A percentile compares a stretch with the other conserved stretches of the same genome.
phyloP scores from a whole-genome alignment of 2,113 vertebrate species.

The Scartelaos histophorus region DNA sequence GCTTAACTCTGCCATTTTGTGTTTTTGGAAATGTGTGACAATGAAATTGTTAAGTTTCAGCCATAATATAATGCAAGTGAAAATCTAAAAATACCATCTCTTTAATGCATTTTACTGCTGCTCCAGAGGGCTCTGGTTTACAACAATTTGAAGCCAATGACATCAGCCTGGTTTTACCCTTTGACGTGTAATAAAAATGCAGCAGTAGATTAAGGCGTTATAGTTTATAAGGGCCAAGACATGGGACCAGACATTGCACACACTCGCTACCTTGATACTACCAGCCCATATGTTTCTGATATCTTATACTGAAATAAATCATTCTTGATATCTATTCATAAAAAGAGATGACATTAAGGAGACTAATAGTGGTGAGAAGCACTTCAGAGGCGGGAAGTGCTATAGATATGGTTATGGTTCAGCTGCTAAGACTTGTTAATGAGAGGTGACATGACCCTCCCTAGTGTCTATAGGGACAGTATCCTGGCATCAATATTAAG shows the following conservation, averaged over 20 bases:
- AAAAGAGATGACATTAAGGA: background rate
- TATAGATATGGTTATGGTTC: background rate
- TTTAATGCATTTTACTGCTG: slow-evolving; percentile 7
- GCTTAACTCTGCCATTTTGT: slow-evolving; percentile 12
- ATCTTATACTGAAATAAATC: background rate
- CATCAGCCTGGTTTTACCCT: slow-evolving; percentile 53
- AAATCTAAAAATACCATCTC: slow-evolving; percentile 16
- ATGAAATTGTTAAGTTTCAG: background rate
- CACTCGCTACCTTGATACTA: background rate
- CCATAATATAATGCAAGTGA: slow-evolving; percentile 14
- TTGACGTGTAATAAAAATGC: slow-evolving; percentile 44
- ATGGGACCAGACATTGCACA: background rate
- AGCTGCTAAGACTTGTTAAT: background rate
- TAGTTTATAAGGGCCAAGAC: slow-evolving; percentile 34
- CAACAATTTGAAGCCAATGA: slow-evolving; percentile 52
- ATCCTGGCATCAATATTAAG: background rate
- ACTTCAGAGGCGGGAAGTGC: too few species aligned
- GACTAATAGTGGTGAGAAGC: background rate
- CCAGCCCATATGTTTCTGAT: background rate
- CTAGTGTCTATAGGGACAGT: background rate
- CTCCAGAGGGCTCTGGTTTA: slow-evolving; percentile 11
- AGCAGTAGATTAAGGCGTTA: slow-evolving; percentile 58
- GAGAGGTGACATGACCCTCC: background rate
- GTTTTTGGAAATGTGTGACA: background rate
- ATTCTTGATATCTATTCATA: background rate